These are phyloP conservation scores for Noctua pronuba DNA, from an alignment of 2,888 invertebrate species.

Conservation along the genomic window DNA sequence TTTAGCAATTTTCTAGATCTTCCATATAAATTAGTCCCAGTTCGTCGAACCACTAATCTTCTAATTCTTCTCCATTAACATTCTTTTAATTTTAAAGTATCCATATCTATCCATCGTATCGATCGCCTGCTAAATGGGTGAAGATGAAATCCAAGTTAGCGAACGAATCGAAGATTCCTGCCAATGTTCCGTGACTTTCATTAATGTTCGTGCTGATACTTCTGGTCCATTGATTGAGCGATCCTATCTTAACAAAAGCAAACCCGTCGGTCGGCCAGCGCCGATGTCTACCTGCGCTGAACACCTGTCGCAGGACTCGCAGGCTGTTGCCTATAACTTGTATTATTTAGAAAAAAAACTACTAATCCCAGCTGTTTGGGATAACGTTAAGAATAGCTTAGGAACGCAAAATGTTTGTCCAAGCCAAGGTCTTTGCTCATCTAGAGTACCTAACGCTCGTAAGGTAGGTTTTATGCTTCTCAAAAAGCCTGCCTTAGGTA, in stretches of 20 bases:
- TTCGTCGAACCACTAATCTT: background rate
- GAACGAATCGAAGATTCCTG: background rate
- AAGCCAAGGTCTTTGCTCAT: background rate
- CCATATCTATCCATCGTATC: background rate
- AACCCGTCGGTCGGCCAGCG: constrained; percentile 70
- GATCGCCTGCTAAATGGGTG: background rate
- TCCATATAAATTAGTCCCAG: background rate
- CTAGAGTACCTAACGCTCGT: background rate
- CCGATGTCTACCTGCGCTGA: constrained; percentile 84
- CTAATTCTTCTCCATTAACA: background rate
- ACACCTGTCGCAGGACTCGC: constrained; percentile 86
- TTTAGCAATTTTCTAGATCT: background rate
- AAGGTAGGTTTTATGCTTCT: background rate
- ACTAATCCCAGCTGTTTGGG: constrained; percentile 55
- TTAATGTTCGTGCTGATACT: constrained; percentile 54
- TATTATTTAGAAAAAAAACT: constrained; percentile 69
- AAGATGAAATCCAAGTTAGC: background rate
- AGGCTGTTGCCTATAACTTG: constrained; percentile 45
- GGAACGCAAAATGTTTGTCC: constrained; percentile 9
- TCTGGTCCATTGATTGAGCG: constrained; percentile 67
- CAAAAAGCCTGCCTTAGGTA: background rate
- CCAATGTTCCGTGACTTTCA: constrained; percentile 12
- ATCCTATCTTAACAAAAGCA: constrained; percentile 76
- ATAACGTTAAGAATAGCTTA: constrained; percentile 20
- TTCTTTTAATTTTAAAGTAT: background rate